Evolutionary conservation across 2,113 vertebrate genomes (phyloP).

Genomic region (Hassar affinis): DNA sequence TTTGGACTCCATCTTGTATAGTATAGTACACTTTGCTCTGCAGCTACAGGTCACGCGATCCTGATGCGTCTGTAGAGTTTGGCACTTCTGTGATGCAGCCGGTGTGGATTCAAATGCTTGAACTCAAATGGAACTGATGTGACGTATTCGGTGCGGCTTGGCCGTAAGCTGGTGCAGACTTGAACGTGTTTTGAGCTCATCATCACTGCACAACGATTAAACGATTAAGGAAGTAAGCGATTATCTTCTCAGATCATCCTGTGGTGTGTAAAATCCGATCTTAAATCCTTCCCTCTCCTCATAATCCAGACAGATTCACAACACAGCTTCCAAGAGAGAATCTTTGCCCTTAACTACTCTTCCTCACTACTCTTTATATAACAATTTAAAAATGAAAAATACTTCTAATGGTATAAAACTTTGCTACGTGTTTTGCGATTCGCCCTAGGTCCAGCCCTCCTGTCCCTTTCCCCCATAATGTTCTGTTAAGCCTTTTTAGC

Average conservation of each 20-base stretch:
- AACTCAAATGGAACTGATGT: background rate
- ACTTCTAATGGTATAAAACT: constrained; percentile 14
- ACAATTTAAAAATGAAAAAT: background rate
- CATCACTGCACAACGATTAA: background rate
- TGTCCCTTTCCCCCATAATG: background rate
- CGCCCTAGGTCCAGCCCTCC: background rate
- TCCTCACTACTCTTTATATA: background rate
- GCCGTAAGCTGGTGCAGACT: background rate
- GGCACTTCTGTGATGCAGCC: background rate
- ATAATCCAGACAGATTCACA: background rate
- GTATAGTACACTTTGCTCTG: background rate
- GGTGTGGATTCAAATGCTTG: background rate
- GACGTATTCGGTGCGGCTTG: background rate
- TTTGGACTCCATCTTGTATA: too few species aligned
- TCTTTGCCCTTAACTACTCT: background rate
- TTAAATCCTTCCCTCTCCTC: background rate
- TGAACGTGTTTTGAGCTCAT: background rate
- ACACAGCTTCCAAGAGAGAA: background rate
- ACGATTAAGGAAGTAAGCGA: background rate
- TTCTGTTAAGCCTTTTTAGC: background rate
- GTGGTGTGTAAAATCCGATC: constrained; percentile 5
- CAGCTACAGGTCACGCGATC: background rate
- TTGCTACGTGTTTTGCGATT: background rate
- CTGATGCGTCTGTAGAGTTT: background rate
- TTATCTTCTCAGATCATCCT: constrained; percentile 10